Base-by-base conservation (phyloP, 2,797 vertebrate species). In the Channallabes apus region DNA sequence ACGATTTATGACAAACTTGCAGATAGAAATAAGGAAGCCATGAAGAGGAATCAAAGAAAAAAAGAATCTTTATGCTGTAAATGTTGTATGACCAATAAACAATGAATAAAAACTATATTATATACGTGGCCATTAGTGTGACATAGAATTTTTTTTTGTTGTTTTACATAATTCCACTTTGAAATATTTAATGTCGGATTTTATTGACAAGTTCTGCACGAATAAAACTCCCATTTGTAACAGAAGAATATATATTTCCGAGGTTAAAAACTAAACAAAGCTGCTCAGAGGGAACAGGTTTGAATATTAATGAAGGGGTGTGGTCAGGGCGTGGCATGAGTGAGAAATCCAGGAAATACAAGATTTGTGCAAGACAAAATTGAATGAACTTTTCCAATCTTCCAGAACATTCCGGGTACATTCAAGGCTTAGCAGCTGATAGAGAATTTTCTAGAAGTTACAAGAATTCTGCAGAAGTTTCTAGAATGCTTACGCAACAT, bases 221-320 rank as follows among this genome's bases (percentile, higher is more conserved):
- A 9, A 8, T 64, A 24, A 64, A 64, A 9, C 9, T 65, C 62
- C 62, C 24, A 4, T n/a, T 38, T 24, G 1, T 15, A 29, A 67
- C 27, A 67, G 64, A 67, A 67, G 64, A 67, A 32, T 67, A 67
- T 4, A 67, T 5, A 15, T 29, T 15, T 9, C 3, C 20, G 9
- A 22, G 5, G 27, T 65, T 65, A n/a, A 17, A 65, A 8, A 67
- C 27, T 5, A 67, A 41, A 5, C 35, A 38, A n/a, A 75, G 29
- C 46, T 7, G 17, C 56, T 54, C 18, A 75, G 12, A 9, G 71
- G 41, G 11, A 71, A 41, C 20, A 11, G 24, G 12, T 73, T 6
- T 77, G 18, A 77, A 77, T 61, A 38, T 78, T 78, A 78, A 78
- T 6, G 3, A 62, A 79, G 35, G 61, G 78, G 78, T n/a, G 17